Conservation (phyloP, 1,140 invertebrate genomes). For the Atta cephalotes region DNA sequence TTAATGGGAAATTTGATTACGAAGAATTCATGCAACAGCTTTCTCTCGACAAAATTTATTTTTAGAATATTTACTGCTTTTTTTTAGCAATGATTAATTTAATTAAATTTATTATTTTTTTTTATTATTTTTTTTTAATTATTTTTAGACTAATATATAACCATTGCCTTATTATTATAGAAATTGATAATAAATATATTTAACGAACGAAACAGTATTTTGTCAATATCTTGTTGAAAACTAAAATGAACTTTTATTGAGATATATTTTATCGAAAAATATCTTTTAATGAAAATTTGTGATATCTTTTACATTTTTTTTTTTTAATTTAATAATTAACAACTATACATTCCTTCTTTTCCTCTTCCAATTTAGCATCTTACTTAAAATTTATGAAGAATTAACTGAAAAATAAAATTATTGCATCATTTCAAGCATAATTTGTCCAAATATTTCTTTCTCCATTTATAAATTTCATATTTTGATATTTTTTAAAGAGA, state of each 20-base stretch:
- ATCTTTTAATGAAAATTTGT: not conserved
- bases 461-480: not conserved
- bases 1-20: not conserved
- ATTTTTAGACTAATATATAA: not conserved
- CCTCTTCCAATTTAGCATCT: not conserved
- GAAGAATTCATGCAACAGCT: not conserved
- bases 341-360: not conserved
- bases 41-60: not conserved
- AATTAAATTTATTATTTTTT: conserved; percentile 11
- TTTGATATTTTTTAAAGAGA: not conserved
- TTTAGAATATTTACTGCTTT: not conserved
- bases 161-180: not conserved
- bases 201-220: not conserved
- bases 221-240: not conserved
- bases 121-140: not conserved
- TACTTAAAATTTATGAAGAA: not conserved
- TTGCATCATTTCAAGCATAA: not conserved
- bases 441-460: not conserved
- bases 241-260: not conserved
- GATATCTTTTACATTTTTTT: not conserved
- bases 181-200: not conserved
- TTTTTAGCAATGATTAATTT: not conserved
- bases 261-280: not conserved
- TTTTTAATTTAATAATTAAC: not conserved
- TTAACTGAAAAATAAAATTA: not conserved